phyloP scores from a whole-genome alignment of 2,113 vertebrate species.

The Ploceus nigricollis region DNA sequence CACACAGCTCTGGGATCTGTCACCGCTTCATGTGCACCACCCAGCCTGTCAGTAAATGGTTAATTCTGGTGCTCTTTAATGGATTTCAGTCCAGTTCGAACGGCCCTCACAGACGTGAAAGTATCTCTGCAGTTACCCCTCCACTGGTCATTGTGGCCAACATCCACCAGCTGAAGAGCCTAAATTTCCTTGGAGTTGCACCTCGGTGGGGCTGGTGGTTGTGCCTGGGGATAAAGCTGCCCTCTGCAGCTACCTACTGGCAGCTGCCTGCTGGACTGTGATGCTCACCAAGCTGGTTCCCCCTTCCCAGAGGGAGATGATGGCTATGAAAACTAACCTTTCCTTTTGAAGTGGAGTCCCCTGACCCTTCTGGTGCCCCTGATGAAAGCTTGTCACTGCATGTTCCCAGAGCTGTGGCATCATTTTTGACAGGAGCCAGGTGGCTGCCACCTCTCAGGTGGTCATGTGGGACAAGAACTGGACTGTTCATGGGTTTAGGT shows the following conservation, averaged over 20 bases:
- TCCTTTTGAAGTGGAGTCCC: background rate
- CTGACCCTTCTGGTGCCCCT: background rate
- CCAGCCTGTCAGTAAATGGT: background rate
- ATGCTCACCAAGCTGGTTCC: fast-evolving
- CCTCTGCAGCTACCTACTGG: background rate
- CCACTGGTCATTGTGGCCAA: background rate
- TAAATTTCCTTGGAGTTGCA: background rate
- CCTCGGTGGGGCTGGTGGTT: background rate
- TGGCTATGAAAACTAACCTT: background rate
- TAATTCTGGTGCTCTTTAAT: background rate
- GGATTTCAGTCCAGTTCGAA: background rate
- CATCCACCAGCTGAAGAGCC: background rate
- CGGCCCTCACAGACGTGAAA: background rate
- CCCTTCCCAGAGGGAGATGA: background rate
- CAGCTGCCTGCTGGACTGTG: background rate
- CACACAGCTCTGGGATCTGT: background rate
- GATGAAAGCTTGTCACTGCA: background rate
- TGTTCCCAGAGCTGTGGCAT: background rate
- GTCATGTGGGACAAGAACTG: background rate
- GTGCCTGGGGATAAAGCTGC: background rate
- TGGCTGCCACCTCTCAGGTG: background rate
- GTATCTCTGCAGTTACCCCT: background rate
- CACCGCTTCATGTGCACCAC: background rate
- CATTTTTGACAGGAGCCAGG: background rate
- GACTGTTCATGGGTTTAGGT: background rate